A percentile compares a stretch with the other conserved stretches of the same genome.
Evolutionary conservation across 2,113 vertebrate species (phyloP).

Genomic region (Neoarius graeffei): DNA sequence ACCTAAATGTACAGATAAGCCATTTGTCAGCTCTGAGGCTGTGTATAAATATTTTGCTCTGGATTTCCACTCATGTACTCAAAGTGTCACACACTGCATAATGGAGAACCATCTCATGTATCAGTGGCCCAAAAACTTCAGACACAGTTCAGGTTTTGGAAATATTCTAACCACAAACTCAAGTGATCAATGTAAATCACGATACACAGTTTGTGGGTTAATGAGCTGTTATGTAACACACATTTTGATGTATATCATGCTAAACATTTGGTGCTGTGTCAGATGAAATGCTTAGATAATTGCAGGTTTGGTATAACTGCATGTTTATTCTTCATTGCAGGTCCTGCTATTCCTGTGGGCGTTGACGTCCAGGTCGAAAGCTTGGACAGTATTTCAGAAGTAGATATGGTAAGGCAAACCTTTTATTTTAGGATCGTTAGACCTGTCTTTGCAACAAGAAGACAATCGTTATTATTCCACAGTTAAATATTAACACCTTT

Average conservation of each 20-base stretch:
- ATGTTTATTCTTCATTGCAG: conserved; percentile 63
- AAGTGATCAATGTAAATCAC: background rate
- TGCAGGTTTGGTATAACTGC: background rate
- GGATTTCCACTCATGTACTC: background rate
- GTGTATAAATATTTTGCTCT: background rate
- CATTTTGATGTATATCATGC: background rate
- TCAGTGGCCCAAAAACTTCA: background rate
- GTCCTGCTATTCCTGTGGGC: conserved; percentile 92
- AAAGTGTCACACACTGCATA: background rate
- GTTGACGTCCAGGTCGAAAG: conserved; percentile 96
- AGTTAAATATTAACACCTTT: no score
- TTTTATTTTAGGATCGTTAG: background rate
- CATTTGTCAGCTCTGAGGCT: background rate
- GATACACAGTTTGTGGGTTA: background rate
- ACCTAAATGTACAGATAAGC: background rate
- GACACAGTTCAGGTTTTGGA: background rate
- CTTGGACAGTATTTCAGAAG: conserved; percentile 96
- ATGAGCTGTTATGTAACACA: background rate
- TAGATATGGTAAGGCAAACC: conserved; percentile 85
- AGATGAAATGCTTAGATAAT: no score
- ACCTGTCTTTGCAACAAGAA: background rate
- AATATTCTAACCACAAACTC: background rate
- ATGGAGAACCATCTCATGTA: background rate
- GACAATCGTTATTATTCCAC: background rate
- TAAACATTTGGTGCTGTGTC: background rate